Evolutionary conservation across 2,888 invertebrate species (phyloP).

Genomic region (Xanthorhoe spadicearia): DNA sequence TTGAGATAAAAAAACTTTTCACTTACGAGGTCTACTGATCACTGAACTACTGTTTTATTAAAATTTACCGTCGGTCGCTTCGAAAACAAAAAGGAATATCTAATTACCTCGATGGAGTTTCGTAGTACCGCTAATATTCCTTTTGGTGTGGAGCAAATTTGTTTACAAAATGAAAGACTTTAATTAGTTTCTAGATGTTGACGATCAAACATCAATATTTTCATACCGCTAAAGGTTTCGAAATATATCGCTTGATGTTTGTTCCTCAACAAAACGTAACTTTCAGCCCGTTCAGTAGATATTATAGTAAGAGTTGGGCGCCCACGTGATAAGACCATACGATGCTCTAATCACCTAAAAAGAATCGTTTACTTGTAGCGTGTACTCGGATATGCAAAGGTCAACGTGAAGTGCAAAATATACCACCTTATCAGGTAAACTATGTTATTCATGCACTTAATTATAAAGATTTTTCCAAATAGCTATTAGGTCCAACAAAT

Average conservation of each 20-base stretch:
- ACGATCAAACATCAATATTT: constrained; percentile 29
- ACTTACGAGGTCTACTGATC: no score
- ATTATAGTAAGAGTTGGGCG: background rate
- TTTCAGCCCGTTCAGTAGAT: background rate
- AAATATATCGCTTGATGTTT: background rate
- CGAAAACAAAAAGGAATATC: constrained; percentile 33
- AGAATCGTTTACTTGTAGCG: constrained; percentile 1
- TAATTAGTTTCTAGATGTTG: constrained; percentile 26
- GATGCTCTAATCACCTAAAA: background rate
- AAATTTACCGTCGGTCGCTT: constrained; percentile 19
- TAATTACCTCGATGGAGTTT: constrained; percentile 12
- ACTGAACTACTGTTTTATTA: no score
- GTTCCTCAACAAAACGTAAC: background rate
- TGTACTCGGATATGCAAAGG: constrained; percentile 6
- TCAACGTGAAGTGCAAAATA: constrained; percentile 20
- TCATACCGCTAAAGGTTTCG: background rate
- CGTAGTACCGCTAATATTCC: no score
- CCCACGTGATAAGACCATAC: constrained; percentile 2
- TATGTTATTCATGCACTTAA: constrained; percentile 16
- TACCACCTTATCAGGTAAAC: constrained; percentile 22
- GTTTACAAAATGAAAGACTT: constrained; percentile 24
- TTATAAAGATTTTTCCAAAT: constrained; percentile 29
- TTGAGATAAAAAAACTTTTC: no score
- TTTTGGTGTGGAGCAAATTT: constrained; percentile 26
- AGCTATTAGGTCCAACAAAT: constrained; percentile 41